Evolutionary conservation across 1,140 invertebrate genomes (phyloP), one percentile per base, ranked within the genome.

Genomic region (Agraylea sexmaculata): DNA sequence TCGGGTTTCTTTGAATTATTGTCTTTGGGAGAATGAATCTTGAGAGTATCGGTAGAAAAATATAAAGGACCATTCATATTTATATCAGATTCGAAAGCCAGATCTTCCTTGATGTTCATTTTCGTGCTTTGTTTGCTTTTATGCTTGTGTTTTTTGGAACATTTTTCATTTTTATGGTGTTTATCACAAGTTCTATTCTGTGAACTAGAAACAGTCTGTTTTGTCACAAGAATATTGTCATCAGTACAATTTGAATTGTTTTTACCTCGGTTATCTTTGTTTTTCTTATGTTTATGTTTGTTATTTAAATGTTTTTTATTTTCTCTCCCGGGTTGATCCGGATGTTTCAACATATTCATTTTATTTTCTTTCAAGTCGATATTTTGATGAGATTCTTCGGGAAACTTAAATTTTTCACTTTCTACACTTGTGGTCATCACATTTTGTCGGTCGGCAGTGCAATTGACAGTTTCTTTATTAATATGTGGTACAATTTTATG

Each of bases 141-240:
- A 12, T 40, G 33, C n/a, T 30, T 37, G 5, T 45, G 38, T 28
- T 36, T 45, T 17, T 22, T 40, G 8, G 4, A n/a, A 15, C 32
- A 29, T 13, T 45, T 37, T 10, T 45, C 38, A 13, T 40, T 45
- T 11, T 45, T 40, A 11, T 41, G 42, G 11, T 29, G 19, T 21
- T 40, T 44, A 27, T 16, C 32, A 29, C 23, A 25, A 27, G 29
- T 15, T 29, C 37, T 44, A 22, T 31, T 36, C 4, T 22, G 34
- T 5, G 21, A n/a, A 6, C n/a, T n/a, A n/a, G n/a, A n/a, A n/a
- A n/a, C n/a, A n/a, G n/a, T n/a, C n/a, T n/a, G n/a, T n/a, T n/a
- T n/a, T n/a, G n/a, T n/a, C n/a, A n/a, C n/a, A n/a, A n/a, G n/a
- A n/a, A n/a, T 17, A 12, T 36, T 28, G 17, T 42, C 40, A n/a